A percentile compares a stretch with the other conserved stretches of the same genome.
phyloP scores from a whole-genome alignment of 2,797 vertebrate species.

The Vespertilio murinus region DNA sequence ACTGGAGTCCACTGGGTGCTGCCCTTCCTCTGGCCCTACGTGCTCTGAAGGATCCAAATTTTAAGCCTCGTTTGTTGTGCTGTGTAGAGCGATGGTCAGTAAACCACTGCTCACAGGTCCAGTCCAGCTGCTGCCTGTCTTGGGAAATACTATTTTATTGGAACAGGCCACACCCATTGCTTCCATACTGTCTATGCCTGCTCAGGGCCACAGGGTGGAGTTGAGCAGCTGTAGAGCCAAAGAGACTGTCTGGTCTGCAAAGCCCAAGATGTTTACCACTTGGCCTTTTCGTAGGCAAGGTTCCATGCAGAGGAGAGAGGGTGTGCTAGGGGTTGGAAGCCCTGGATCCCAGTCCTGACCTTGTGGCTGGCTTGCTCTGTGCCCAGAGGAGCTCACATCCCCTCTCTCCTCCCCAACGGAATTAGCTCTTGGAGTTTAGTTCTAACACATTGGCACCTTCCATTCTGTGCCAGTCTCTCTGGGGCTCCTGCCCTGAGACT shows the following conservation, averaged over 20 bases:
- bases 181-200: background rate
- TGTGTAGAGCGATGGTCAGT: background rate
- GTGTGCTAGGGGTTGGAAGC: background rate
- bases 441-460: background rate
- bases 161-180: background rate
- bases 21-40: fast-evolving
- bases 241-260: background rate
- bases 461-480: background rate
- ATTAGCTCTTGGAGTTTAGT: background rate
- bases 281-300: background rate
- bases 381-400: background rate
- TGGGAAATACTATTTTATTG: background rate
- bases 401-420: background rate
- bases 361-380: background rate
- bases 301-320: background rate
- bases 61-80: background rate
- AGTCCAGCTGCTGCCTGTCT: background rate
- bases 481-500: background rate
- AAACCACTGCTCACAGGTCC: background rate
- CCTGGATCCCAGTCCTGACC: background rate
- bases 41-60: background rate
- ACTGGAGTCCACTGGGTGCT: background rate
- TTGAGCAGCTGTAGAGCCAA: background rate
- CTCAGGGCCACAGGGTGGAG: background rate
- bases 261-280: background rate